Conservation (phyloP, 2,888 invertebrate genomes). For the Ormyrus nitidulus region DNA sequence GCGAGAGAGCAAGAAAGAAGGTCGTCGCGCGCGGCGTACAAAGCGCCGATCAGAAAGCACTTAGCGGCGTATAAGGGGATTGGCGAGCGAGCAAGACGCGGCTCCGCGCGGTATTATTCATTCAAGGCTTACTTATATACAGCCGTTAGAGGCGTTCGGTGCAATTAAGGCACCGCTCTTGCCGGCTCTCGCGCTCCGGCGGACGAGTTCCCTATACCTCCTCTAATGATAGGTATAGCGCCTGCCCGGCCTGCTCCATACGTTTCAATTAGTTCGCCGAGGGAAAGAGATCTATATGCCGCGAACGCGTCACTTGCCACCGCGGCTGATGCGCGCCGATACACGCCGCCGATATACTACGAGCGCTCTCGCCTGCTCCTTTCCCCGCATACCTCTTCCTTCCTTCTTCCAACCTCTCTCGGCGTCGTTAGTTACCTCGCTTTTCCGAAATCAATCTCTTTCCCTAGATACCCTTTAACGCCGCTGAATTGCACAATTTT, state of each 20-base stretch:
- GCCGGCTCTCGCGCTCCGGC: no score
- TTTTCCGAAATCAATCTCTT: no score
- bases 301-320: constrained; percentile 17
- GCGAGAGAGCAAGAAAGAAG: constrained; percentile 33
- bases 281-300: constrained; percentile 3
- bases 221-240: constrained; percentile 32
- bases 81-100: neutral
- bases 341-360: neutral
- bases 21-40: constrained; percentile 22
- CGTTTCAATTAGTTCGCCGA: constrained; percentile 41
- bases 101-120: constrained; percentile 33
- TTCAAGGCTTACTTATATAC: constrained; percentile 30
- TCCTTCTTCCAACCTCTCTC: neutral
- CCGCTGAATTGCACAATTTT: no score
- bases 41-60: constrained; percentile 49
- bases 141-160: constrained; percentile 26
- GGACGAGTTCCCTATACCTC: no score
- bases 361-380: no score
- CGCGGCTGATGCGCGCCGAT: neutral
- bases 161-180: constrained; percentile 40
- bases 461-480: no score
- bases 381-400: no score
- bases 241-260: constrained; percentile 12
- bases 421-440: neutral
- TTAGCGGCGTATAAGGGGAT: constrained; percentile 19